Percentiles rank a stretch among this genome's conserved stretches.
Evolutionary conservation across 1,140 invertebrate species (phyloP).

Genomic region (Hydropsyche tenuis): DNA sequence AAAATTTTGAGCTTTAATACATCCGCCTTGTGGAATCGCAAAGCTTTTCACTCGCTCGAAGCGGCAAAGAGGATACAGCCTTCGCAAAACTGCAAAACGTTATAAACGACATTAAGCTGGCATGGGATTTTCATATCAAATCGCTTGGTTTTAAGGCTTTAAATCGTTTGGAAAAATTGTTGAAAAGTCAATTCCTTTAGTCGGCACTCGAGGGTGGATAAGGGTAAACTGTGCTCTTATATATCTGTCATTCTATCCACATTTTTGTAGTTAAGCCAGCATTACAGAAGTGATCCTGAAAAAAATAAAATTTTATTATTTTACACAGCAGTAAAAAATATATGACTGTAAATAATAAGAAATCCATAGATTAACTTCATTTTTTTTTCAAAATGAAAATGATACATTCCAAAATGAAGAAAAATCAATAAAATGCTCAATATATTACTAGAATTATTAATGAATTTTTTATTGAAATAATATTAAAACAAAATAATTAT

Average conservation of each 20-base stretch:
- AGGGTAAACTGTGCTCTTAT: constrained; percentile 49
- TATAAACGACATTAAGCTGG: not conserved
- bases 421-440: too few relatives aligned
- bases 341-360: too few relatives aligned
- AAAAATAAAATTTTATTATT: not conserved
- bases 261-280: constrained; percentile 38
- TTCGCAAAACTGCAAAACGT: constrained; percentile 1
- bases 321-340: too few relatives aligned
- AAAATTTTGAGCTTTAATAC: constrained; percentile 41
- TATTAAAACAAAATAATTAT: not conserved
- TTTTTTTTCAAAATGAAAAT: too few relatives aligned
- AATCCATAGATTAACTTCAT: too few relatives aligned
- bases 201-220: constrained; percentile 21
- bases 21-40: constrained; percentile 33
- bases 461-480: too few relatives aligned
- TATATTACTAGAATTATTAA: too few relatives aligned
- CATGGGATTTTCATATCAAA: not conserved
- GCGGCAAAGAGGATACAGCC: constrained; percentile 40
- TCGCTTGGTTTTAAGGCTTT: not conserved
- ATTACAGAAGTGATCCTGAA: constrained; percentile 10
- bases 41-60: constrained; percentile 41
- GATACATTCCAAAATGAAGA: too few relatives aligned
- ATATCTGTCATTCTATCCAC: constrained; percentile 49
- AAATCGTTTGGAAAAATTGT: not conserved
- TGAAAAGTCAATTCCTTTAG: not conserved